Evolutionary conservation across 2,113 vertebrate species (phyloP), one percentile per base, ranked within the genome.

Genomic region (Melanotaenia duboulayi): DNA sequence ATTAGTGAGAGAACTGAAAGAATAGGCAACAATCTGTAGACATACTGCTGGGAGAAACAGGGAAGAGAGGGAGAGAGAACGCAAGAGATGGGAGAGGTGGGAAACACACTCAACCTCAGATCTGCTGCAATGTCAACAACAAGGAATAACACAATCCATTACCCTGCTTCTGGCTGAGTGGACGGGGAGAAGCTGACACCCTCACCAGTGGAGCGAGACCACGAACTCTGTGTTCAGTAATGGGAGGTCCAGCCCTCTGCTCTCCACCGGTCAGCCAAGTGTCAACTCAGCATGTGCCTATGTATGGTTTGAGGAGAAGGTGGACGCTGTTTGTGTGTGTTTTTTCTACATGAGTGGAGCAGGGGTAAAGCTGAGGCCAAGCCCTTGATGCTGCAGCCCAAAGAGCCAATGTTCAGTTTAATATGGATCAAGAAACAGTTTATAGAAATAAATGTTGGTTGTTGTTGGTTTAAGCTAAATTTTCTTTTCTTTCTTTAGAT

Each of bases 121-220:
- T 60, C 60, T 73, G 70, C 81, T 76, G 82, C 65, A 79, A 72
- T 84, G 82, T 90, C 84, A 84, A 89, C 85, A 84, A 74, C 44
- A n/a, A 77, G 80, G 75, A 87, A 89, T 84, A 90, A 90, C 83
- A 89, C 83, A 83, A 91, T 90, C 92, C 85, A 84, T 91, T 90
- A 91, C 82, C 56, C 81, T 88, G 80, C 78, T 86, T 84, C 67
- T 79, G 73, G 80, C 78, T 70, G 61, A 74, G 56, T 71, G 78
- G 78, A 84, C 71, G 52, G 68, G 79, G 68, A 78, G 86, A 75
- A 71, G 83, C 88, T 81, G 84, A 89, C 74, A 77, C 82, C 67
- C 64, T 75, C 77, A 72, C 76, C 86, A 85, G 65, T 69, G 67
- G 74, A 84, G 89, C 80, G 64, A 83, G 78, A 89, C 83, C 71